Conservation (phyloP, 2,797 vertebrate genomes). For the Clangula hyemalis region DNA sequence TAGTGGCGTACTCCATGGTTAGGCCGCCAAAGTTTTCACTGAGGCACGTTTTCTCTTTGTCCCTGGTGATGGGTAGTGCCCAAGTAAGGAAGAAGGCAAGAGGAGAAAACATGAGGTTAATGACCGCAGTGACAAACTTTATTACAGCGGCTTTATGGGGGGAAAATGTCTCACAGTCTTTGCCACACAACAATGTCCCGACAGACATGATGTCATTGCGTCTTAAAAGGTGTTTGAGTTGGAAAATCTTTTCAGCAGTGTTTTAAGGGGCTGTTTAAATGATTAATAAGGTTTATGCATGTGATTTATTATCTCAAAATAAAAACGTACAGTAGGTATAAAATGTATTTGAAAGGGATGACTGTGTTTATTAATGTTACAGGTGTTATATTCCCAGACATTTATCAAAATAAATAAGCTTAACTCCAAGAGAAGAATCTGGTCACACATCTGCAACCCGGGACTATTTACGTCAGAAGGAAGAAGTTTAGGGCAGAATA, state of each 20-base stretch:
- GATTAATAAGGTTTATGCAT: constrained; percentile 63
- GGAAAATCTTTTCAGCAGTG: constrained; percentile 67
- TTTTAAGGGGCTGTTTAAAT: constrained; percentile 68
- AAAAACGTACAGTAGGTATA: constrained; percentile 37
- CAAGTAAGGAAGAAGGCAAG: constrained; percentile 23
- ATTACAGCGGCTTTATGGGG: constrained; percentile 28
- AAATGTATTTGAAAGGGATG: constrained; percentile 57
- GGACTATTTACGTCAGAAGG: neutral
- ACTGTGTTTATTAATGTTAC: constrained; percentile 32
- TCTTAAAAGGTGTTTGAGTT: constrained; percentile 74
- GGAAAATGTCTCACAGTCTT: constrained; percentile 48
- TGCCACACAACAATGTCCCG: constrained; percentile 41
- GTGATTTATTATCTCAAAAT: constrained; percentile 67
- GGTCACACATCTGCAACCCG: neutral
- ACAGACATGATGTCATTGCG: constrained; percentile 75
- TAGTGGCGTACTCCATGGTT: neutral
- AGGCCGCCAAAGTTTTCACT: neutral
- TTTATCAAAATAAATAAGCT: constrained; percentile 57
- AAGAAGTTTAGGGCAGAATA: neutral
- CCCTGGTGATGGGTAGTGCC: neutral
- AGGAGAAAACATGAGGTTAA: constrained; percentile 31
- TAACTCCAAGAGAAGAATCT: constrained; percentile 46
- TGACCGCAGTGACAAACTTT: constrained; percentile 44
- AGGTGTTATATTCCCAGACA: constrained; percentile 35
- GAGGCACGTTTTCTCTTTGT: neutral